Evolutionary conservation across 2,888 invertebrate genomes (phyloP), one percentile per base, ranked within the genome.

Genomic region (Eilema griseolum): DNA sequence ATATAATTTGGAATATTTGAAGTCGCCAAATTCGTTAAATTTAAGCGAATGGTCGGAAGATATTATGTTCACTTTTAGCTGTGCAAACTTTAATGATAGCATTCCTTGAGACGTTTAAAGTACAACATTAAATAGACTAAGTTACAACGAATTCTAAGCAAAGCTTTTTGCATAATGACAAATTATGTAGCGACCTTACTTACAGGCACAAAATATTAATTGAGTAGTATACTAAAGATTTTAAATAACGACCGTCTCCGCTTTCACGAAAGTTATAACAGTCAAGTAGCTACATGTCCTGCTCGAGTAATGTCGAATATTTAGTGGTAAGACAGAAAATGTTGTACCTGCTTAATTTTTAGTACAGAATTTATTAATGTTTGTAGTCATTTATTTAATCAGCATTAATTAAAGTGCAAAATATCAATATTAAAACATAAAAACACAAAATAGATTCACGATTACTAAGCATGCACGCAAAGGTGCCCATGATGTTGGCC

Each of bases 11-110:
- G 31, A 67, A 33, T 71, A 72, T 70, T 64, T 71, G 65, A 73
- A 65, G 64, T 69, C 69, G 67, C 66, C 61, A 75, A 52, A 73
- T 74, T 74, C 61, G 41, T 71, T 70, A 66, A 71, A 79, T 71
- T 79, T 77, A 68, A 57, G 66, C 65, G 70, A 77, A 73, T 65
- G 66, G 60, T 71, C 60, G 23, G 26, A 37, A 73, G 10, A 71
- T 72, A 78, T 80, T 78, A 78, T 46, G 65, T 74, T 74, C 33
- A 64, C 31, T 71, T 69, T 74, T 67, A 64, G 72, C 65, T 70
- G 57, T 67, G 11, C 23, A 71, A 61, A 73, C 66, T 67, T 68
- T 75, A 80, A 80, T 76, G 74, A 69, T 60, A 71, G 64, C 57
- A 66, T 72, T 76, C 60, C 41, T 60, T 60, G 65, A 78, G 64